These are phyloP conservation scores for Andrena dorsata DNA, from an alignment of 2,888 invertebrate genomes.

Conservation along the genomic window DNA sequence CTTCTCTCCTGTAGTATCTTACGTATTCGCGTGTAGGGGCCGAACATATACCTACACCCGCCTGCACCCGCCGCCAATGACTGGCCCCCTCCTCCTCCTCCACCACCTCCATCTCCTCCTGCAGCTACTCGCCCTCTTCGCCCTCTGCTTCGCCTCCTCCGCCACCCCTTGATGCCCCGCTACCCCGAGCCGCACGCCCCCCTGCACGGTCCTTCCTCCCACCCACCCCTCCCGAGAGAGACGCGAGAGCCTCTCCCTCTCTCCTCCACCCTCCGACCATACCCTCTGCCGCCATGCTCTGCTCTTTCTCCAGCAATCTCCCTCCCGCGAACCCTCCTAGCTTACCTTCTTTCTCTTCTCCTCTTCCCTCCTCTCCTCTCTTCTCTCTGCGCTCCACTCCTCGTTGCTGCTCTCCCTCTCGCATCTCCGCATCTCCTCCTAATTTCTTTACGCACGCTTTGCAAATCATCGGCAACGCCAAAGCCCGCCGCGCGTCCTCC, in stretches of 20 bases:
- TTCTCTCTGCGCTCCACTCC: neutral
- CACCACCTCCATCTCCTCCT: constrained; percentile 8
- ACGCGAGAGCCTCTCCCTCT: constrained; percentile 20
- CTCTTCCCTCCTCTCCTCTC: neutral
- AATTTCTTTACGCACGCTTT: constrained; percentile 7
- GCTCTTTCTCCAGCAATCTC: constrained; percentile 44
- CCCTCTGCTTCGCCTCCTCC: constrained; percentile 53
- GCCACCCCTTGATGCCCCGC: constrained; percentile 43
- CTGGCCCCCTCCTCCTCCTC: constrained; percentile 39
- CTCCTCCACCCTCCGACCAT: constrained; percentile 40
- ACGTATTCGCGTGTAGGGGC: constrained; percentile 78
- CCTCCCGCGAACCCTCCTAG: constrained; percentile 25
- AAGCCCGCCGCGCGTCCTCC: constrained; percentile 10
- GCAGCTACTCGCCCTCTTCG: constrained; percentile 50
- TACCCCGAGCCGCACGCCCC: constrained; percentile 33
- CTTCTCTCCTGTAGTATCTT: constrained; percentile 74
- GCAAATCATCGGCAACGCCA: constrained; percentile 45
- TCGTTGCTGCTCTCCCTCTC: neutral
- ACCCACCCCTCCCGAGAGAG: constrained; percentile 22
- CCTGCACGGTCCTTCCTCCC: constrained; percentile 27
- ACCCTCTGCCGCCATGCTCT: constrained; percentile 41
- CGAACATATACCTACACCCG: constrained; percentile 69
- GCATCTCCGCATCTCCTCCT: neutral
- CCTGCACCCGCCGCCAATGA: constrained; percentile 52
- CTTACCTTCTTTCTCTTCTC: constrained; percentile 17